A percentile compares a stretch with the other conserved stretches of the same genome.
Conservation (phyloP, 2,113 vertebrate genomes). For the Hippolais icterina region DNA sequence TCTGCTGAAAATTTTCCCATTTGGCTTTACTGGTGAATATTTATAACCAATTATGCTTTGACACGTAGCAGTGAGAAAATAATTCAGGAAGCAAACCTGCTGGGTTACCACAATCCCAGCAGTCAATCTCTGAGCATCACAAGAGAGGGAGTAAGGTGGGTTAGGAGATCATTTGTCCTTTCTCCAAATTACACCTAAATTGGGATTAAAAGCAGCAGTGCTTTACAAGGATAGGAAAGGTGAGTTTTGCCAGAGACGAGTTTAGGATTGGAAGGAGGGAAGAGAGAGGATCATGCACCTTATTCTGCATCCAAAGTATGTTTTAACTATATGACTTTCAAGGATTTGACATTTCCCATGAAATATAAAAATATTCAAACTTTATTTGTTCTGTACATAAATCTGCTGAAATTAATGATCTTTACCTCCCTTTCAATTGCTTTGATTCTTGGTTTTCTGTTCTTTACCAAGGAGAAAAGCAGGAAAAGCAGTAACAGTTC, state of each 20-base stretch:
- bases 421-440: neutral
- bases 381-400: neutral
- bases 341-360: neutral
- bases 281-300: neutral
- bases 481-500: neutral
- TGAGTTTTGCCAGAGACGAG: neutral
- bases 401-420: neutral
- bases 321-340: fast-evolving
- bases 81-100: neutral
- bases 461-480: neutral
- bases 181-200: neutral
- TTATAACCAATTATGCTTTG: fast-evolving
- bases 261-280: neutral
- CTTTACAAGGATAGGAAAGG: neutral
- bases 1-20: neutral
- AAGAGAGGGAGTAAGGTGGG: neutral
- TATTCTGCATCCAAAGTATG: neutral
- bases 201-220: neutral
- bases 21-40: neutral
- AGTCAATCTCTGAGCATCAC: neutral
- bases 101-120: neutral
- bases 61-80: fast-evolving
- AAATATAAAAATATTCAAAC: neutral
- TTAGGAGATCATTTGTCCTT: neutral
- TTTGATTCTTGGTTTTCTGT: neutral